Evolutionary conservation across 2,113 vertebrate species (phyloP), one percentile per base, ranked within the genome.

Genomic region (Brachyhypopomus occidentalis): DNA sequence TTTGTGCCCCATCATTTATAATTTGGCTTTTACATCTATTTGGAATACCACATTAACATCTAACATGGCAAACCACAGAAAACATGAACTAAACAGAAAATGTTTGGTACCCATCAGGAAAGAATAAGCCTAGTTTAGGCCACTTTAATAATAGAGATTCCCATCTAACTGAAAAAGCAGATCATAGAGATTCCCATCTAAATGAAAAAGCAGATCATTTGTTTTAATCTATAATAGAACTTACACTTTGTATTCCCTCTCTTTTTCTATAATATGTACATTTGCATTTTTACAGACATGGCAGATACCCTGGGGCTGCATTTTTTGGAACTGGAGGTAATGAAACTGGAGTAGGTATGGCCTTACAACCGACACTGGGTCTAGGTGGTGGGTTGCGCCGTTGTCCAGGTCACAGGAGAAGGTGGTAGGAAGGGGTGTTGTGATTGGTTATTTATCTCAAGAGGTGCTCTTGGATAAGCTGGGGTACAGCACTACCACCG

Each of bases 241-340:
- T 96, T 93, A 95, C 93, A 93, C 94, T 86, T 94, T 95, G 94
- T 95, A 96, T 96, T 94, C 93, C 92, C 90, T 95, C 93, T 95
- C 94, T 94, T 95, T 95, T 92, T 94, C 92, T 94, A 95, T 94
- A 95, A 93, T 96, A 96, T 96, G 92, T 96, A 97, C 96, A 98
- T 94, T 95, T 96, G 94, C 92, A 96, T 94, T 96, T 96, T 95
- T 96, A 98, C 95, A 96, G 90, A 93, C 95, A 94, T 94, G 95
- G 95, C 94, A 94, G 94, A 91, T 93, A 93, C 88, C 91, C 95
- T 92, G 92, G 85, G 93, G 92, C 89, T 92, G 91, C 90, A 90
- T 89, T 94, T 91, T 93, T 92, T 52, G 91, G 90, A 91, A 91
- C 92, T 89, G 92, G 93, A 95, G 94, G 94, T 94, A 94, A 67